These are phyloP conservation scores for Zapus hudsonius DNA, from an alignment of 2,113 vertebrate species.

Conservation along the genomic window DNA sequence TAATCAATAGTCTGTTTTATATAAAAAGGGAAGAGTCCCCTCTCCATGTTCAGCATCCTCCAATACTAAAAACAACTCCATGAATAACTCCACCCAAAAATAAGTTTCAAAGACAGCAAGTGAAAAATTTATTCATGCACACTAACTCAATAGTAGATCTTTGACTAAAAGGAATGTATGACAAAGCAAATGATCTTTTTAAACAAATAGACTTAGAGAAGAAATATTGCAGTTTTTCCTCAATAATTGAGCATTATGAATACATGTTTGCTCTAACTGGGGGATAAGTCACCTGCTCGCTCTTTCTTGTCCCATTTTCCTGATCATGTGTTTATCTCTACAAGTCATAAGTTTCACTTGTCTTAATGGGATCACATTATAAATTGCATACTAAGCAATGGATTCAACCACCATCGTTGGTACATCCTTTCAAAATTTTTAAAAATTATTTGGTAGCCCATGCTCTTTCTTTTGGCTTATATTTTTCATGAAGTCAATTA, in stretches of 20 bases:
- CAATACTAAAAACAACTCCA: background rate
- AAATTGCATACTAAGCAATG: background rate
- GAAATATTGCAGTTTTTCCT: background rate
- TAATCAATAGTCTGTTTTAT: background rate
- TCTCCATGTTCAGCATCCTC: background rate
- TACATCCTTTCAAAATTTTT: background rate
- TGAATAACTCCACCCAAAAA: background rate
- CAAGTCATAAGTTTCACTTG: background rate
- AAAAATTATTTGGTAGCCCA: background rate
- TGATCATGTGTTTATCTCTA: background rate
- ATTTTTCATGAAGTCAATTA: background rate
- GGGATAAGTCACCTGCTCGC: background rate
- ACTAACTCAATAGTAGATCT: background rate
- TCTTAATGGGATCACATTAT: background rate
- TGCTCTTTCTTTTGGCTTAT: conserved; percentile 6
- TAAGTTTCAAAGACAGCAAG: background rate
- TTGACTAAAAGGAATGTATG: background rate
- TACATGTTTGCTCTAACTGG: background rate
- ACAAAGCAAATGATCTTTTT: background rate
- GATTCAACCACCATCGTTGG: background rate
- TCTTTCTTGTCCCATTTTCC: background rate
- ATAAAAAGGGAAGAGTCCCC: background rate
- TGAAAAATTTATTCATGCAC: background rate
- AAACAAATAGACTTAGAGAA: background rate
- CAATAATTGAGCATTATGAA: background rate